Conservation (phyloP, 1,140 invertebrate genomes). For the Platyura marginata region DNA sequence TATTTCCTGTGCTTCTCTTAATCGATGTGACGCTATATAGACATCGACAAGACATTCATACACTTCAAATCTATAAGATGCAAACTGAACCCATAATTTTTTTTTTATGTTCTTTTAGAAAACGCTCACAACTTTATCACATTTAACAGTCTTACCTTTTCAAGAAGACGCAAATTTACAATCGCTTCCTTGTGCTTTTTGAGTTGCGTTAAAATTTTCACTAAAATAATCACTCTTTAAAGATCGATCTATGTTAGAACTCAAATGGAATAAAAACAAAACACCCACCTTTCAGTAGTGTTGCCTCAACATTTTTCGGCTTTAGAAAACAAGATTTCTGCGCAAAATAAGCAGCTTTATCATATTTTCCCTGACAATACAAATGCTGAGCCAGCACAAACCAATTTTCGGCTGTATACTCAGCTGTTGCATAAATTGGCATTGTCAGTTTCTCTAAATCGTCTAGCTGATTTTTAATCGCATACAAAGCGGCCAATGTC, state of each 20-base stretch:
- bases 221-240: no score
- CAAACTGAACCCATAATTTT: slow-evolving; percentile 9
- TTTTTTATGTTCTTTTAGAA: no score
- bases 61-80: slow-evolving; percentile 26
- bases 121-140: background rate
- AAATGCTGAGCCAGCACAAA: slow-evolving; percentile 42
- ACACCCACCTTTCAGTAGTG: slow-evolving; percentile 46
- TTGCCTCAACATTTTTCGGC: slow-evolving; percentile 42
- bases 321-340: slow-evolving; percentile 32
- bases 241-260: no score
- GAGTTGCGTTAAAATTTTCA: slow-evolving; percentile 37
- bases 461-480: slow-evolving; percentile 24
- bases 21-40: slow-evolving; percentile 12
- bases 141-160: background rate
- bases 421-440: slow-evolving; percentile 21
- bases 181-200: background rate
- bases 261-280: no score
- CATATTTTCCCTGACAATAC: slow-evolving; percentile 30
- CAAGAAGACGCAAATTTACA: background rate
- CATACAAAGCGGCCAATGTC: slow-evolving; percentile 29
- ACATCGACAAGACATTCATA: slow-evolving; percentile 16
- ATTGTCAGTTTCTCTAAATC: slow-evolving; percentile 29
- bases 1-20: slow-evolving; percentile 15
- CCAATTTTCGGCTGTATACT: slow-evolving; percentile 37
- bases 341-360: slow-evolving; percentile 38